These are phyloP conservation scores for Endotricha flammealis DNA, from an alignment of 2,888 invertebrate genomes.

Conservation along the genomic window DNA sequence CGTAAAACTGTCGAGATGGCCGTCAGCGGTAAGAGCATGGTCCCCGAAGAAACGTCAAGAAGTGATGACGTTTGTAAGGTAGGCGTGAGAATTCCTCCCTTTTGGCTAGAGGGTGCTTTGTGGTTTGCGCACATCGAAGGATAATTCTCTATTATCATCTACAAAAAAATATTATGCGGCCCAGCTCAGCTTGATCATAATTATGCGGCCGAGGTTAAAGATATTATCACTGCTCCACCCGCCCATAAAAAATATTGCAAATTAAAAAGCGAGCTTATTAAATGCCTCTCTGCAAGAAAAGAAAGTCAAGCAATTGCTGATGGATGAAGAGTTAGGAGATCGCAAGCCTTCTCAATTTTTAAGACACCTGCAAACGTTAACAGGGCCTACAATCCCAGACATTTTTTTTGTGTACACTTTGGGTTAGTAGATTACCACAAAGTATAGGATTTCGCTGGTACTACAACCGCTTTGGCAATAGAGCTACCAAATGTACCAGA, in stretches of 20 bases:
- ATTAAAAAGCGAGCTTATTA: no score
- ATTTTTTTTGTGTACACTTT: constrained; percentile 13
- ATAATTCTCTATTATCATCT: constrained; percentile 21
- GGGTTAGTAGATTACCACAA: constrained; percentile 14
- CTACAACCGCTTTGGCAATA: constrained; percentile 13
- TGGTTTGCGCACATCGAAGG: constrained; percentile 27
- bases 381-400: constrained; percentile 4
- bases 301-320: constrained; percentile 16
- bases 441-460: constrained; percentile 15
- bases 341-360: constrained; percentile 20
- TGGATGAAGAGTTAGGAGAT: constrained; percentile 19
- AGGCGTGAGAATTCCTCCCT: constrained; percentile 19
- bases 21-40: no score
- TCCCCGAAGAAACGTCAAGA: no score
- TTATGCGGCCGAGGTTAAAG: constrained; percentile 19
- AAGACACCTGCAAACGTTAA: constrained; percentile 12
- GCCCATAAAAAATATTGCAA: constrained; percentile 13
- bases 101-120: constrained; percentile 23
- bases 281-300: constrained; percentile 17
- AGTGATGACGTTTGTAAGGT: no score
- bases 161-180: constrained; percentile 23
- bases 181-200: constrained; percentile 16
- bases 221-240: constrained; percentile 22
- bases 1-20: no score
- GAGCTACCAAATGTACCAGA: constrained; percentile 14